These are phyloP conservation scores for Melanotaenia maccullochi DNA, from an alignment of 2,797 vertebrate species.

Conservation along the genomic window DNA sequence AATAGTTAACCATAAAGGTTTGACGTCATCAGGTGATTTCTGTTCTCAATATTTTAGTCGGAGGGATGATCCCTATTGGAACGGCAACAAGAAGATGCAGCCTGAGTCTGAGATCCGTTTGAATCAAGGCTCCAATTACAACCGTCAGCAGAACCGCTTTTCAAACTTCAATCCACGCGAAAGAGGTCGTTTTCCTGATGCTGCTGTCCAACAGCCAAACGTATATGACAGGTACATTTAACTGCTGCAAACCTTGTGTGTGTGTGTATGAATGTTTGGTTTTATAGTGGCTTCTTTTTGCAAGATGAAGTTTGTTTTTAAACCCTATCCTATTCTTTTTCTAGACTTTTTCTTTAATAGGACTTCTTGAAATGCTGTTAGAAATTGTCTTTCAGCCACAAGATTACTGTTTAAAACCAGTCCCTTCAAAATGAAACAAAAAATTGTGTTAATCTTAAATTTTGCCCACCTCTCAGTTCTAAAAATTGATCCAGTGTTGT, in stretches of 20 bases:
- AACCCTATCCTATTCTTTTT: no score
- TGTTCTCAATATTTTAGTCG: slow-evolving; percentile 73
- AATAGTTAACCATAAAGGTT: not conserved
- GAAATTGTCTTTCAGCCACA: no score
- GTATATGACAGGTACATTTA: slow-evolving; percentile 89
- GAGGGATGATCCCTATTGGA: slow-evolving; percentile 95
- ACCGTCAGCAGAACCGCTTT: slow-evolving; percentile 92
- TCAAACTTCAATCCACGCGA: slow-evolving; percentile 91
- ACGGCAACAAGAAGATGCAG: slow-evolving; percentile 92
- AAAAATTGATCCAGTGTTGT: no score
- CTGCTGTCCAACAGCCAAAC: slow-evolving; percentile 83
- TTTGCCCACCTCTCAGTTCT: no score
- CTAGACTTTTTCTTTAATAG: no score
- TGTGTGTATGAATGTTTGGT: no score
- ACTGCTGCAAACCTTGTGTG: not conserved
- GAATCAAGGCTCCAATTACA: slow-evolving; percentile 90
- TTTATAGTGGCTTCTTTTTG: no score
- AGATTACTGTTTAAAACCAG: no score
- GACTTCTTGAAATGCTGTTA: no score
- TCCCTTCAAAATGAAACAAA: no score
- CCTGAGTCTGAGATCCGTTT: slow-evolving; percentile 89
- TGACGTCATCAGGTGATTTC: not conserved
- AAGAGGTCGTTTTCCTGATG: slow-evolving; percentile 88
- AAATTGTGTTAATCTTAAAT: no score
- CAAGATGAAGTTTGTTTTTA: no score